Percentiles rank a stretch among this genome's conserved stretches.
Evolutionary conservation across 2,888 invertebrate genomes (phyloP).

Genomic region (Pyrrhia umbra): DNA sequence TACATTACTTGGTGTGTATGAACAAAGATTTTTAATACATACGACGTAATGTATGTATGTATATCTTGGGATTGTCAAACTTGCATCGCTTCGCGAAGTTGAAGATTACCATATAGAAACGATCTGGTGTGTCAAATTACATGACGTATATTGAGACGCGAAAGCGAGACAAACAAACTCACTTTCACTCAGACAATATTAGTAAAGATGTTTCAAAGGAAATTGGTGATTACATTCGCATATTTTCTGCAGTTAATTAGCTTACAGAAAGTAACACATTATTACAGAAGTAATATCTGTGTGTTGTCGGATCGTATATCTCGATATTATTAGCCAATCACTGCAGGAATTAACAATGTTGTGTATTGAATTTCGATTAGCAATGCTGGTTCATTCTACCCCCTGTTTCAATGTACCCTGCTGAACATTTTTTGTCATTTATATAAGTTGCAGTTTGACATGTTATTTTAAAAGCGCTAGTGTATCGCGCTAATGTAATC

Average conservation of each 20-base stretch:
- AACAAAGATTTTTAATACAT: too few species aligned
- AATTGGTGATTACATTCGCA: conserved; percentile 4
- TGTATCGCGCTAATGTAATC: conserved; percentile 54
- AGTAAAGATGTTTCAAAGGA: neutral
- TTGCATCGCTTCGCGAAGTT: too few species aligned
- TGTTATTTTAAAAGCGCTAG: conserved; percentile 50
- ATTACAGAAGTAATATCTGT: neutral
- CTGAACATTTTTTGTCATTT: conserved; percentile 45
- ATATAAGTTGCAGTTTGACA: conserved; percentile 42
- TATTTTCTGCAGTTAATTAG: conserved; percentile 4
- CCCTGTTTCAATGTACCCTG: conserved; percentile 20
- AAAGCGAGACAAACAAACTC: too few species aligned
- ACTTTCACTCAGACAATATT: neutral
- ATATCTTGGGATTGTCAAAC: too few species aligned
- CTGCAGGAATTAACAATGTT: neutral
- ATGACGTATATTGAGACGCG: neutral
- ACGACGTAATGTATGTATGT: too few species aligned
- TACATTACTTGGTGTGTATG: too few species aligned
- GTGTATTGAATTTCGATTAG: neutral
- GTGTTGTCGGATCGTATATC: too few species aligned
- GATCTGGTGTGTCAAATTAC: neutral
- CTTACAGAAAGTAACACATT: neutral
- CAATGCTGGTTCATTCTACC: conserved; percentile 43
- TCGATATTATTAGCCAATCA: neutral
- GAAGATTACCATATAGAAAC: conserved; percentile 12